phyloP scores from a whole-genome alignment of 2,888 invertebrate species.

The Calliscelio sp. region DNA sequence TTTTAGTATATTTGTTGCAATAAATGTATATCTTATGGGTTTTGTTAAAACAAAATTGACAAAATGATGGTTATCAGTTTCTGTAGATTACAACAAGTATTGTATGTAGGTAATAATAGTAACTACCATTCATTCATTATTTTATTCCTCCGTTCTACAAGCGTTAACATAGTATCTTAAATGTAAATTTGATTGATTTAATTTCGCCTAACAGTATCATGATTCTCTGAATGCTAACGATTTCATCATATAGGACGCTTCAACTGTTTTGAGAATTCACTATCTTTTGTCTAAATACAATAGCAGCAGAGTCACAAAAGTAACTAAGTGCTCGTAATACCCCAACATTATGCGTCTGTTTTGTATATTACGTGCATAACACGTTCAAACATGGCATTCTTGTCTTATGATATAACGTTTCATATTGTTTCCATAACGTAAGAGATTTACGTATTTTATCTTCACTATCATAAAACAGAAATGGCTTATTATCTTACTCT shows the following conservation, averaged over 20 bases:
- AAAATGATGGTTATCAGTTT: too few relatives aligned
- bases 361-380: slow-evolving; percentile 56
- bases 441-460: slow-evolving; percentile 42
- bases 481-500: not conserved
- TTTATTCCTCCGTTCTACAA: not conserved
- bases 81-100: too few relatives aligned
- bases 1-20: too few relatives aligned
- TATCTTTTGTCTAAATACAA: slow-evolving; percentile 84
- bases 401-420: slow-evolving; percentile 21
- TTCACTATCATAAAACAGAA: slow-evolving; percentile 23
- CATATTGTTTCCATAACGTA: slow-evolving; percentile 14
- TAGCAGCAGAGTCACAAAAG: slow-evolving; percentile 82
- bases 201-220: slow-evolving; percentile 77
- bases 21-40: too few relatives aligned
- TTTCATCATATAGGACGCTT: slow-evolving; percentile 79
- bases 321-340: slow-evolving; percentile 84
- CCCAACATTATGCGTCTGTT: slow-evolving; percentile 81
- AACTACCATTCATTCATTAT: too few relatives aligned
- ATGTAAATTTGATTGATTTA: slow-evolving; percentile 76
- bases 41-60: too few relatives aligned
- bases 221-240: slow-evolving; percentile 78
- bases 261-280: slow-evolving; percentile 82
- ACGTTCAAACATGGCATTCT: slow-evolving; percentile 36
- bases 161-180: not conserved
- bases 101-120: too few relatives aligned